A percentile compares a stretch with the other conserved stretches of the same genome.
Evolutionary conservation across 2,888 invertebrate genomes (phyloP).

Genomic region (Morpho deidamia): DNA sequence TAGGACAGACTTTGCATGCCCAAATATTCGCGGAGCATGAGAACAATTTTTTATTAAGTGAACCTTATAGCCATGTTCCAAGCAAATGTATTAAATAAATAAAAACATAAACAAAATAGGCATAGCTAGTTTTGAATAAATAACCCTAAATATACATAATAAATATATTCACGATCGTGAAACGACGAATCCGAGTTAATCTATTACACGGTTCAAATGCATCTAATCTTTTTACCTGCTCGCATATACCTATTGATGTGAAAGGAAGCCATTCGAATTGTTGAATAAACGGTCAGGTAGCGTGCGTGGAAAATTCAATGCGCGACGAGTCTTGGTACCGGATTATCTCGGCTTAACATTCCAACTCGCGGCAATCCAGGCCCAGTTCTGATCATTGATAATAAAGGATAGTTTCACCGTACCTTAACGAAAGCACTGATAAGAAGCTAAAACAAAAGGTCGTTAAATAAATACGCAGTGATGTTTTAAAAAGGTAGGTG

Average conservation of each 20-base stretch:
- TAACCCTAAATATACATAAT: no score
- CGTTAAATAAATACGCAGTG: no score
- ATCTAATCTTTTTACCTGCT: slow-evolving; percentile 55
- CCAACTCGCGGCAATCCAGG: slow-evolving; percentile 46
- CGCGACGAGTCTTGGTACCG: slow-evolving; percentile 41
- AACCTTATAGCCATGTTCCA: no score
- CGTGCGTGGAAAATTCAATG: slow-evolving; percentile 67
- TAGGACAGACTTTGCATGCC: no score
- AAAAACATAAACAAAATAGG: no score
- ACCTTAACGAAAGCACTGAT: neutral
- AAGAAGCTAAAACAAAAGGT: no score
- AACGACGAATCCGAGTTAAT: slow-evolving; percentile 8
- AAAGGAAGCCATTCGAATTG: slow-evolving; percentile 63
- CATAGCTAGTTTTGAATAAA: no score
- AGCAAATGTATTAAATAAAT: no score
- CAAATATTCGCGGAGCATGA: no score
- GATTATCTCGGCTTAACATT: slow-evolving; percentile 75
- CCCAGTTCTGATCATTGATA: slow-evolving; percentile 39
- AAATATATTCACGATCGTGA: neutral
- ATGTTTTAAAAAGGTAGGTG: no score
- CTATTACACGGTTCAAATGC: slow-evolving; percentile 22
- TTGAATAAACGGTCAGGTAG: slow-evolving; percentile 68
- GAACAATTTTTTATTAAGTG: no score
- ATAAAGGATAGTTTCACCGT: slow-evolving; percentile 48
- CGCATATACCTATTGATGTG: slow-evolving; percentile 46